Evolutionary conservation across 2,888 invertebrate genomes (phyloP), one percentile per base, ranked within the genome.

Genomic region (Dermolepida albohirtum): DNA sequence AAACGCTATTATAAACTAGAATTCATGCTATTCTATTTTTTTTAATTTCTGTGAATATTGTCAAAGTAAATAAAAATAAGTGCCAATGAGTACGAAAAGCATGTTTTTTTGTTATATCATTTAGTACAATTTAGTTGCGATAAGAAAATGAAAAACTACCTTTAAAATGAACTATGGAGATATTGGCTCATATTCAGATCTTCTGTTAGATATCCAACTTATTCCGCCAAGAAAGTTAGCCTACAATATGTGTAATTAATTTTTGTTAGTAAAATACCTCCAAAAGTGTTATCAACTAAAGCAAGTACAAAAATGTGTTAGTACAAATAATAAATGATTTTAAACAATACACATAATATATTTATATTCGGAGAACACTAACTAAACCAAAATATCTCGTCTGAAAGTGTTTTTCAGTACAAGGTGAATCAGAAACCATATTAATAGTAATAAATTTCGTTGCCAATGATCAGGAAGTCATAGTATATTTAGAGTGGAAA

Each of bases 171-270:
- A 68, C 51, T 67, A 68, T 14, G 69, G 54, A 41, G 69, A 59
- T 59, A 69, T 65, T 39, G 59, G 52, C 50, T 66, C 59, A 57
- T 69, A 69, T 47, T 69, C 69, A 44, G 41, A 41, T 14, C 69
- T 65, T 41, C 59, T 44, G 11, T 66, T 69, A 66, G 40, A 41
- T 59, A 62, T 68, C 55, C 29, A 50, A 40, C 50, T 44, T 22
- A 66, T 52, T 27, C 62, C 62, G 62, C 57, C 69, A 54, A 70
- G 68, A 71, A 68, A 69, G 52, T 17, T 64, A 51, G 72, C 72
- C 72, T 72, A 68, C 14, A 72, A 72, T 66, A 59, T 41, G 54
- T 52, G 59, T 47, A 69, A 67, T 51, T 27, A 59, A 14, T 50
- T 47, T 39, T 44, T 49, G 49, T 63, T 50, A 63, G 63, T 50